phyloP scores from a whole-genome alignment of 2,888 invertebrate species.

The Polydrusus tereticollis region DNA sequence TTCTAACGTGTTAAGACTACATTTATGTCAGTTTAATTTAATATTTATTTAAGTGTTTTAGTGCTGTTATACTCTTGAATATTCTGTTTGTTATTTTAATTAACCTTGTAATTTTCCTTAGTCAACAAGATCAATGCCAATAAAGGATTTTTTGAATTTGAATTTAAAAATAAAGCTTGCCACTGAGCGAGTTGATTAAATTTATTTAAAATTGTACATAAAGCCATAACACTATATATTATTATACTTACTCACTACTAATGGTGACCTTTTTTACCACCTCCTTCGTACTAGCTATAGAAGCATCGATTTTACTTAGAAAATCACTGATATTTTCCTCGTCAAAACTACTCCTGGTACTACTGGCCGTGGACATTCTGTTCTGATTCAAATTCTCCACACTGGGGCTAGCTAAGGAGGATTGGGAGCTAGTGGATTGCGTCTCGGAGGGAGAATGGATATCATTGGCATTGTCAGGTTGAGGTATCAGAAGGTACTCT shows the following conservation, averaged over 20 bases:
- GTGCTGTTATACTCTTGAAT: too few species aligned
- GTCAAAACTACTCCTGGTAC: constrained; percentile 63
- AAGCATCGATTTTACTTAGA: constrained; percentile 85
- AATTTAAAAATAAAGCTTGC: too few species aligned
- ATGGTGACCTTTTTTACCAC: constrained; percentile 85
- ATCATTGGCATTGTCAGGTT: constrained; percentile 68
- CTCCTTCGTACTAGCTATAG: constrained; percentile 86
- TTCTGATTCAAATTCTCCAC: constrained; percentile 48
- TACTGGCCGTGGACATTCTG: constrained; percentile 39
- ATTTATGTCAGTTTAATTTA: too few species aligned
- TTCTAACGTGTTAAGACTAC: too few species aligned
- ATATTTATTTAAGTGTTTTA: too few species aligned
- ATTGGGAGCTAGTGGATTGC: constrained; percentile 40
- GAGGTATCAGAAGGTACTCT: constrained; percentile 89
- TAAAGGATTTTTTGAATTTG: too few species aligned
- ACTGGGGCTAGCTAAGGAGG: constrained; percentile 50
- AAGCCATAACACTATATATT: too few species aligned
- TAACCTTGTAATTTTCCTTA: too few species aligned
- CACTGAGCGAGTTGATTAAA: too few species aligned
- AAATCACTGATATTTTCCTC: constrained; percentile 86
- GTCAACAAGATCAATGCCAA: too few species aligned
- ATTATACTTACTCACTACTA: constrained; percentile 86
- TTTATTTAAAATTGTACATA: too few species aligned
- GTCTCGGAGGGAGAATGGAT: constrained; percentile 53
- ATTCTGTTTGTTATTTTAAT: too few species aligned